phyloP scores from a whole-genome alignment of 2,888 invertebrate species.

The Drosophila nr. perissopoda region DNA sequence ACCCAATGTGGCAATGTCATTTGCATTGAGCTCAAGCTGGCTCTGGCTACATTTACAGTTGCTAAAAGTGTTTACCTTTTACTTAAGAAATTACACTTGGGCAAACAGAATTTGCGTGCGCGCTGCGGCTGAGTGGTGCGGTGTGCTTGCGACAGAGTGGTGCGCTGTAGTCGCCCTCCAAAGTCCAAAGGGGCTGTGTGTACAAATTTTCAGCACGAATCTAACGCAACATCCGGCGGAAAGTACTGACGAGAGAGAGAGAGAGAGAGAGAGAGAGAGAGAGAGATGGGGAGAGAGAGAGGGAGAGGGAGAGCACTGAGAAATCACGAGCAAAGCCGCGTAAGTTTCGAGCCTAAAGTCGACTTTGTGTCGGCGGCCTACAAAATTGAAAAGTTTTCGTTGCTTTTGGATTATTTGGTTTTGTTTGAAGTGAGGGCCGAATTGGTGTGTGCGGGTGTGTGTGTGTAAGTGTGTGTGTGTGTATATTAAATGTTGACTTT shows the following conservation, averaged over 20 bases:
- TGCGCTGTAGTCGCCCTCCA: constrained; percentile 9
- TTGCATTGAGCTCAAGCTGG: constrained; percentile 42
- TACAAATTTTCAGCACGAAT: constrained; percentile 60
- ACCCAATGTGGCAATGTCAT: constrained; percentile 40
- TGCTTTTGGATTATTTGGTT: constrained; percentile 65
- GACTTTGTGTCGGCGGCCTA: constrained; percentile 41
- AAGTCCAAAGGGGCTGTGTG: constrained; percentile 68
- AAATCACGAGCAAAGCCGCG: constrained; percentile 3
- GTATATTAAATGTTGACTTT: constrained; percentile 71
- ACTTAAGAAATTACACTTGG: constrained; percentile 83
- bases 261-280: background rate
- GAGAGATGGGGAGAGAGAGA: too few species aligned
- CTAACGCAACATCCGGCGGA: constrained; percentile 61
- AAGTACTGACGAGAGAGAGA: constrained; percentile 6
- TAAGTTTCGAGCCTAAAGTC: constrained; percentile 3
- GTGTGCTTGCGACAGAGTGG: constrained; percentile 10
- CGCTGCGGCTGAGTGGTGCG: constrained; percentile 25
- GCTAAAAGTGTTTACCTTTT: constrained; percentile 83
- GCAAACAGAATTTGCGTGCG: constrained; percentile 79
- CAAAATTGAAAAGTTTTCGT: constrained; percentile 75
- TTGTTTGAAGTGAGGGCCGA: constrained; percentile 57
- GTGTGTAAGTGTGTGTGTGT: constrained; percentile 23
- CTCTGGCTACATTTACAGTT: constrained; percentile 60
- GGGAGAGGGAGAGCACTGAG: background rate
- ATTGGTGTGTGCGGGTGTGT: constrained; percentile 21